Conservation (phyloP, 2,797 vertebrate genomes). For the Onychomys leucogaster region DNA sequence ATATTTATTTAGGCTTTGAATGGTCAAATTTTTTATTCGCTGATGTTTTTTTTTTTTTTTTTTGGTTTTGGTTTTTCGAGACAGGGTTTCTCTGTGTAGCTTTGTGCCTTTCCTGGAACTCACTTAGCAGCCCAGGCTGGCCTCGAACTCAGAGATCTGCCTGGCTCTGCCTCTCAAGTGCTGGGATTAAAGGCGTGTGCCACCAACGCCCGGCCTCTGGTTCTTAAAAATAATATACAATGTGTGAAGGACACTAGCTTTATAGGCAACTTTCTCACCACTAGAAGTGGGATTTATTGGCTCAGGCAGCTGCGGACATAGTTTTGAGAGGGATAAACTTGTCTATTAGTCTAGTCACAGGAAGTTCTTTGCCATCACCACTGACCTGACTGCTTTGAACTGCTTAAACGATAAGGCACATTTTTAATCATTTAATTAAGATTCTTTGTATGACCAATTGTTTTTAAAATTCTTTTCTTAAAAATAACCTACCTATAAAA, state of each 20-base stretch:
- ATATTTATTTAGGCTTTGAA: neutral
- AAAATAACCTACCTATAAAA: neutral
- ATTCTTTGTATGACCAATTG: neutral
- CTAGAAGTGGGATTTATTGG: neutral
- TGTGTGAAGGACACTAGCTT: neutral
- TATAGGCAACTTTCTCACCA: neutral
- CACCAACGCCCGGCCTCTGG: too few relatives aligned
- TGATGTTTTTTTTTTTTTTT: too few relatives aligned
- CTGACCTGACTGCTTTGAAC: neutral
- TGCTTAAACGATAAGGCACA: neutral
- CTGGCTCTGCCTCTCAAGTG: too few relatives aligned
- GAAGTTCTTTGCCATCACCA: fast-evolving
- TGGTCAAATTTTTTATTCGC: neutral
- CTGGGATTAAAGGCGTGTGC: too few relatives aligned
- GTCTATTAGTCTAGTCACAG: too few relatives aligned
- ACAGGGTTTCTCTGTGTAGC: too few relatives aligned
- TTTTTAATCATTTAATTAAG: neutral
- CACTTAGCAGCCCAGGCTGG: too few relatives aligned
- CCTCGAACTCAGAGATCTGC: too few relatives aligned
- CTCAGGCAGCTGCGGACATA: neutral
- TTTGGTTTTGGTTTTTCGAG: too few relatives aligned
- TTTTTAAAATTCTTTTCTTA: neutral
- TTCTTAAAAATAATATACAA: neutral
- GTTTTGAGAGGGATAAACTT: neutral
- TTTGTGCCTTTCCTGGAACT: too few relatives aligned